Base-by-base conservation (phyloP, 92 coral and sea anemone genomes). In the Actinernus sp. region DNA sequence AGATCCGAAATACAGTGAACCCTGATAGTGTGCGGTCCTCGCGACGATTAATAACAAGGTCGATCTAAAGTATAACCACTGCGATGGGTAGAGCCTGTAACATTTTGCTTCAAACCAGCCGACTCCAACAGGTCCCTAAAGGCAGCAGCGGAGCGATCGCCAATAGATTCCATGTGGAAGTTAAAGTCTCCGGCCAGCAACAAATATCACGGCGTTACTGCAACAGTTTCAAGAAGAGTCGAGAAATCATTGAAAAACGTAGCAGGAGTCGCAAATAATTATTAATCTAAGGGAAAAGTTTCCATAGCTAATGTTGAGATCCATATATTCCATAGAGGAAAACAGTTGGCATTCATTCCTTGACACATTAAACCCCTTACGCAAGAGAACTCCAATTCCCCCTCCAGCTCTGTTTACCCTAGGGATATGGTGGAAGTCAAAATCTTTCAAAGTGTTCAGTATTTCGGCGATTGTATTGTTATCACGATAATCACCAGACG, bases 291-390 rank as follows among this genome's bases (percentile, higher is more conserved):
- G 12, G 1, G 45, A 33, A 13, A 26, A 0, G 12, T 7, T 49
- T 11, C 0, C 0, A 1, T 22, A 40, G 12, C 16, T 50, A 11
- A 50, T 43, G 0, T 3, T 1, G 2, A 71, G 49, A 31, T 71
- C 60, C 33, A 71, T 0, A 46, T 53, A 46, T 47, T 71, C 79
- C 55, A 71, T 39, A 18, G 68, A 71, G 27, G 39, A 39, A 49
- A 71, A 58, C 26, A 3, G 20, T 11, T 29, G 37, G 19, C 20
- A 7, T 0, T 21, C 26, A 12, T 36, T 29, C 2, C 22, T 14
- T 23, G 27, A 10, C 14, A 71, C 68, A n/a, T 1, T 20, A 16
- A 58, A 58, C 4, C 59, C 68, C 11, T 71, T 71, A 12, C 33
- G n/a, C n/a, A n/a, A n/a, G n/a, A n/a, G n/a, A n/a, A n/a, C n/a